These are phyloP conservation scores for Pygoscelis adeliae DNA, from an alignment of 2,113 vertebrate species.

Conservation along the genomic window DNA sequence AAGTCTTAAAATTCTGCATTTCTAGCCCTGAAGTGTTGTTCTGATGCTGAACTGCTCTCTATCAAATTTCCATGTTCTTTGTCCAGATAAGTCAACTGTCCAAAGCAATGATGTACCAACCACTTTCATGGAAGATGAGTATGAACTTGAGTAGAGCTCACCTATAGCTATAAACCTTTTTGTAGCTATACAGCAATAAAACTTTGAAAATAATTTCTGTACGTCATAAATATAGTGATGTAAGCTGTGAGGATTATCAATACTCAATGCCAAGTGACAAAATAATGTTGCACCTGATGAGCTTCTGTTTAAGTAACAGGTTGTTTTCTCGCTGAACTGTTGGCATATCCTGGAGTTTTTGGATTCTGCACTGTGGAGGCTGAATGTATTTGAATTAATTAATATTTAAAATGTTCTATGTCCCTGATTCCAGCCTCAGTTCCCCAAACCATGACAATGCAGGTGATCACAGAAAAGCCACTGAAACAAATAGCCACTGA, in stretches of 20 bases:
- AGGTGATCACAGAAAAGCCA: background rate
- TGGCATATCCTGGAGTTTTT: background rate
- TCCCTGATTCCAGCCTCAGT: background rate
- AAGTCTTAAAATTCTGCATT: background rate
- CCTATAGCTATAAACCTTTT: background rate
- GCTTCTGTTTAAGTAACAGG: background rate
- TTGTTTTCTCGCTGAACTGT: background rate
- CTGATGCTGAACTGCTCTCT: background rate
- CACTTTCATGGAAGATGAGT: background rate
- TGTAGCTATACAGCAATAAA: background rate
- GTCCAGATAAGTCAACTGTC: background rate
- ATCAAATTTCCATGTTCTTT: background rate
- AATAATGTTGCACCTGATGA: background rate
- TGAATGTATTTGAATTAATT: background rate
- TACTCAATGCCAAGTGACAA: background rate
- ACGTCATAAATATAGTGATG: background rate
- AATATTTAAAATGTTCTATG: background rate
- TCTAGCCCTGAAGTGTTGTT: background rate
- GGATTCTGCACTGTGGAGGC: background rate
- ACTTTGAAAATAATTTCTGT: background rate
- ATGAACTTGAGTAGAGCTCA: background rate
- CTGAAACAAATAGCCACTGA: background rate
- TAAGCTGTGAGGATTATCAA: background rate
- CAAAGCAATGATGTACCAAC: background rate
- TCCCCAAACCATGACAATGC: background rate